A percentile compares a stretch with the other conserved stretches of the same genome.
Evolutionary conservation across 2,888 invertebrate genomes (phyloP).

Genomic region (Eupeodes luniger): DNA sequence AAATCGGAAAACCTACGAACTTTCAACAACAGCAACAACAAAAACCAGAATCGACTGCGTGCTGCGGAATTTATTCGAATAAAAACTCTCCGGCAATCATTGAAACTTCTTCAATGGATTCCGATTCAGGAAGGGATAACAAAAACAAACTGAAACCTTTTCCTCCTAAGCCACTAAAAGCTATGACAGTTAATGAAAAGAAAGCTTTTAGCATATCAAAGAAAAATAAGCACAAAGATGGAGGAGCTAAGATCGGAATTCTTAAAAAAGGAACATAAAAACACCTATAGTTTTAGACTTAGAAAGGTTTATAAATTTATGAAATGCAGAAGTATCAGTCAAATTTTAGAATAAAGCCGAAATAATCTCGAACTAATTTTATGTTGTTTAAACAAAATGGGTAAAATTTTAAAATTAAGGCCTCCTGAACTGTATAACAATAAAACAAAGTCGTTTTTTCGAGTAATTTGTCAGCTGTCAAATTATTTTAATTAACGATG

Average conservation of each 20-base stretch:
- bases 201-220: constrained; percentile 52
- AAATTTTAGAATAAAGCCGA: background rate
- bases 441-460: too few species aligned
- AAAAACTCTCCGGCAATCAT: constrained; percentile 50
- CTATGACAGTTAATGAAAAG: constrained; percentile 42
- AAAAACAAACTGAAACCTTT: constrained; percentile 15
- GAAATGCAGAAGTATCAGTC: too few species aligned
- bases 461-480: too few species aligned
- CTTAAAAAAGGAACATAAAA: constrained; percentile 21
- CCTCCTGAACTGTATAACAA: too few species aligned
- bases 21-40: background rate
- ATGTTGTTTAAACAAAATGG: too few species aligned
- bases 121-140: constrained; percentile 50
- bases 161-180: constrained; percentile 24
- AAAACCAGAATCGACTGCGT: constrained; percentile 14
- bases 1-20: background rate
- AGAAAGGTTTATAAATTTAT: too few species aligned
- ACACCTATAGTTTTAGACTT: background rate
- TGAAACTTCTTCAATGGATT: constrained; percentile 62
- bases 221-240: constrained; percentile 28
- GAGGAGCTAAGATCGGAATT: constrained; percentile 7
- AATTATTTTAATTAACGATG: too few species aligned
- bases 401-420: too few species aligned
- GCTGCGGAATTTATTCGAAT: constrained; percentile 35
- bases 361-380: too few species aligned